Evolutionary conservation across 35 echinoderm and acorn worm genomes (phyloP).

Genomic region (Anneissia japonica): DNA sequence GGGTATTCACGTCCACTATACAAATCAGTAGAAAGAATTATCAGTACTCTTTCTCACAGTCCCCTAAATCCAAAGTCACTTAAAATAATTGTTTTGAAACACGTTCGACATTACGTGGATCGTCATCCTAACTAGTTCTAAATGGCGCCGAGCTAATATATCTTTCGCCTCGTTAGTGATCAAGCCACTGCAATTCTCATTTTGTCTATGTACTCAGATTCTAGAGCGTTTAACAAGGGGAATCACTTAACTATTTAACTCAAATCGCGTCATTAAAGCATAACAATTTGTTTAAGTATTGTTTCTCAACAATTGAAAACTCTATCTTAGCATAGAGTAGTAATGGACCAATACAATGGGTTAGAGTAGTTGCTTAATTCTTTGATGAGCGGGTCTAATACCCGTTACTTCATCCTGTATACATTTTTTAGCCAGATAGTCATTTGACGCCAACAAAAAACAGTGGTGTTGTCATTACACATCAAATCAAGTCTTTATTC

Average conservation of each 20-base stretch:
- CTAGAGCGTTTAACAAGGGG: neutral
- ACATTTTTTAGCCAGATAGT: neutral
- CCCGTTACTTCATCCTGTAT: neutral
- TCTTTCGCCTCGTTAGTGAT: neutral
- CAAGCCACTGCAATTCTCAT: neutral
- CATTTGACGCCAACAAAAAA: neutral
- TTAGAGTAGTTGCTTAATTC: neutral
- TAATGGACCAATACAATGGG: neutral
- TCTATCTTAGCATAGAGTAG: neutral
- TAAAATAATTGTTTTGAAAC: neutral
- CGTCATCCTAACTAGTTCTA: neutral
- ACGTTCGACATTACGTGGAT: neutral
- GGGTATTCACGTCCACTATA: neutral
- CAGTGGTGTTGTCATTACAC: neutral
- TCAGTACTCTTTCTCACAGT: neutral
- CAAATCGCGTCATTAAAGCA: neutral
- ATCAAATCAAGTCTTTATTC: neutral
- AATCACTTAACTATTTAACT: neutral
- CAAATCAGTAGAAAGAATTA: neutral
- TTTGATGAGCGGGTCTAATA: neutral
- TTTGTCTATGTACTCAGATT: neutral
- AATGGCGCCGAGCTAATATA: neutral
- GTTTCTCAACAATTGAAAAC: neutral
- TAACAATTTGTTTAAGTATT: neutral
- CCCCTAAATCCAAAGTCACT: neutral